Base-by-base conservation (phyloP, 2,888 invertebrate genomes). In the Oscheius sp. region DNA sequence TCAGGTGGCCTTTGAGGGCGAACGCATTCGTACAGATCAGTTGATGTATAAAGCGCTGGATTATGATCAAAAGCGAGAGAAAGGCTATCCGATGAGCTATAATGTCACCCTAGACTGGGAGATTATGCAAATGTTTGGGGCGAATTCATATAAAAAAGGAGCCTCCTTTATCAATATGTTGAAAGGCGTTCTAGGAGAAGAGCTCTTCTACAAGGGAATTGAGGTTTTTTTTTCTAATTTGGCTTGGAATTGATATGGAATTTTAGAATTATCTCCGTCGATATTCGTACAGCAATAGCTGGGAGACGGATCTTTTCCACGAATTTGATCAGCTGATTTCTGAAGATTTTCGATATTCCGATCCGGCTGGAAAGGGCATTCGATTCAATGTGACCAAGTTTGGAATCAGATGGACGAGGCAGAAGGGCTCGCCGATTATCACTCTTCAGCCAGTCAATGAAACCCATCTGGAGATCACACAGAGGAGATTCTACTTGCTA, bases 11-110 rank as follows among this genome's bases (percentile, higher is more conserved):
- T 48, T 12, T 25, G 17, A 5, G 3, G 17, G 20, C 17, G 55
- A 34, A 33, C 3, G 33, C 25, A 17, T 12, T 3, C 3, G 3
- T 12, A 3, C 17, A 48, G 3, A 25, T 6, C 3, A 6, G 3
- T 4, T 12, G 12, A 48, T 23, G 20, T 48, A 6, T 3, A 17
- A 42, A 34, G 12, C 15, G 37, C 37, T 37, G 37, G 37, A 37
- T 37, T 37, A 37, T 15, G 25, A 25, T 20, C 10, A 12, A 23
- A 23, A 6, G 12, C 12, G 12, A 8, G 46, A 48, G 5, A 10
- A 25, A 4, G 48, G 93, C 0, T 94, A 94, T 87, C 93, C 92
- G 75, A 92, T 94, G 66, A 93, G 92, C 0, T 91, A 93, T 0
- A 91, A 92, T 82, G 94, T 95, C 4, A 91, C 20, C 15, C 2